Evolutionary conservation across 2,113 vertebrate species (phyloP).

Genomic region (Halichoerus grypus): DNA sequence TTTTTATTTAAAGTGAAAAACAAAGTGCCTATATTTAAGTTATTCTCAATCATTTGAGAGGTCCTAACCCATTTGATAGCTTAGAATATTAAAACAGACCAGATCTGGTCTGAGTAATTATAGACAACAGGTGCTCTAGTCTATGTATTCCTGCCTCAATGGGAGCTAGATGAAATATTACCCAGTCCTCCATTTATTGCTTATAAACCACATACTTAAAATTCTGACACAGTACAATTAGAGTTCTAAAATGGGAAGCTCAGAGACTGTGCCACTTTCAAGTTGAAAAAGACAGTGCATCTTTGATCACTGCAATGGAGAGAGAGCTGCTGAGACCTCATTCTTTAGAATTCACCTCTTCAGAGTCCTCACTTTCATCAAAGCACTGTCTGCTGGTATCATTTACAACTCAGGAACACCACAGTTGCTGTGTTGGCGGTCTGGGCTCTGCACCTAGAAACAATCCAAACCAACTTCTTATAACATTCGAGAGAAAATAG

Average conservation of each 20-base stretch:
- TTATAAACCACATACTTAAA: slow-evolving; percentile 62
- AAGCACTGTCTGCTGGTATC: slow-evolving; percentile 89
- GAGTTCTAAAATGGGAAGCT: slow-evolving; percentile 58
- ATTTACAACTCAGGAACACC: slow-evolving; percentile 91
- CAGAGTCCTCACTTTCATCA: slow-evolving; percentile 92
- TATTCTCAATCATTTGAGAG: slow-evolving; percentile 27
- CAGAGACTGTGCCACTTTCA: slow-evolving; percentile 81
- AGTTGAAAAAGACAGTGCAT: slow-evolving; percentile 89
- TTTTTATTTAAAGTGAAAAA: slow-evolving; percentile 47
- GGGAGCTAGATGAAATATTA: neutral
- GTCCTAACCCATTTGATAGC: neutral
- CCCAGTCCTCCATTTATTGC: slow-evolving; percentile 71
- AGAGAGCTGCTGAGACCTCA: slow-evolving; percentile 90
- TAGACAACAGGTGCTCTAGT: neutral
- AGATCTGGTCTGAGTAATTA: neutral
- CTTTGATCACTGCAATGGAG: slow-evolving; percentile 89
- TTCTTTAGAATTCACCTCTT: slow-evolving; percentile 91
- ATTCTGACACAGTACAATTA: slow-evolving; percentile 74
- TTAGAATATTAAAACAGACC: slow-evolving; percentile 44
- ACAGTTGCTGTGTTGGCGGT: slow-evolving; percentile 91
- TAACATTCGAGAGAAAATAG: slow-evolving; percentile 92
- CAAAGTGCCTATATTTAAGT: neutral
- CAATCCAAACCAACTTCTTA: slow-evolving; percentile 93
- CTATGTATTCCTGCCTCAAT: slow-evolving; percentile 59
- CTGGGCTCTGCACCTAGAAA: slow-evolving; percentile 91